phyloP scores from a whole-genome alignment of 2,113 vertebrate species.

The Chiloscyllium plagiosum region DNA sequence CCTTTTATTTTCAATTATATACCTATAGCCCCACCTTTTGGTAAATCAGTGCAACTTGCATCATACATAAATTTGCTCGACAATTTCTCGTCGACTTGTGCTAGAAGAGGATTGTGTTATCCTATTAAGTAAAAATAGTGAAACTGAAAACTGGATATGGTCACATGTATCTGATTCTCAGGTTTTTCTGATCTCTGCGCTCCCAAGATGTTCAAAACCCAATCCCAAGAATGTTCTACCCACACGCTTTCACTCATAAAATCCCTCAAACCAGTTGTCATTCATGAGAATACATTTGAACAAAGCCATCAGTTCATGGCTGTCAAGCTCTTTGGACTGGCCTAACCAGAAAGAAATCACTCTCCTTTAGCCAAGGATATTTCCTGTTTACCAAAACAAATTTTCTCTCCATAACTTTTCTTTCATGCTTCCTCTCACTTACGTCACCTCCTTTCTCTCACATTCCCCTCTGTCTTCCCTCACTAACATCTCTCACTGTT shows the following conservation, averaged over 20 bases:
- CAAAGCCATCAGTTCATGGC: not conserved
- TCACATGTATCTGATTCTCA: not conserved
- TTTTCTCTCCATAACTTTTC: not conserved
- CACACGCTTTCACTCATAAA: not conserved
- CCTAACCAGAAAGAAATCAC: not conserved
- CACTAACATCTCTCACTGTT: not conserved
- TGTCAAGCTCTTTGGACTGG: not conserved
- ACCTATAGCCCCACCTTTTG: slow-evolving; percentile 2
- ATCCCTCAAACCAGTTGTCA: not conserved
- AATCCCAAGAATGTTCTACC: not conserved
- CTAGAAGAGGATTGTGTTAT: not conserved
- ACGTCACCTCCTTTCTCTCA: not conserved
- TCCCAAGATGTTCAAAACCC: not conserved
- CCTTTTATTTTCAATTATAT: not conserved
- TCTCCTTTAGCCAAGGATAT: not conserved
- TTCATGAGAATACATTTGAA: not conserved
- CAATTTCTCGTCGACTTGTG: not conserved
- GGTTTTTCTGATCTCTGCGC: not conserved
- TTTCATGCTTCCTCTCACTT: not conserved
- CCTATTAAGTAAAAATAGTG: not conserved
- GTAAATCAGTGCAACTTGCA: not conserved
- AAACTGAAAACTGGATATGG: not conserved
- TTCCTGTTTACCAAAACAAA: not conserved
- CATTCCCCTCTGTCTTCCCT: not conserved
- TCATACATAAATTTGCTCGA: not conserved